Base-by-base conservation (phyloP, 2,797 vertebrate species). In the Anguilla marmorata region DNA sequence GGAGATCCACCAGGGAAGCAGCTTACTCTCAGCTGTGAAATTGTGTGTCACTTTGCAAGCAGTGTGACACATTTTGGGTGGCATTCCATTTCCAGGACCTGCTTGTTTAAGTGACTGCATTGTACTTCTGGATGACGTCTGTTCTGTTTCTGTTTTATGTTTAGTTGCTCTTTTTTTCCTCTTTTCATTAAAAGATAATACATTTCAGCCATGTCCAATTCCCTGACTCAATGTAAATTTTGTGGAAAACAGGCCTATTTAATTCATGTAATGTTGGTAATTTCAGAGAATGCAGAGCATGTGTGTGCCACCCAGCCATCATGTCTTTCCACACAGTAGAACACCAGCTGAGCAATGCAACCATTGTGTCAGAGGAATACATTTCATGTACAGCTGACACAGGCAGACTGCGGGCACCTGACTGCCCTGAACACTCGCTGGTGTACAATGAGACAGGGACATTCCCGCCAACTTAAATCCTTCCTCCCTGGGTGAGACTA, bases 21-120 rank as follows among this genome's bases (percentile, higher is more conserved):
- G 79, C 45, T 48, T 48, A 82, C 45, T 82, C 79, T 50, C 79
- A 82, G 79, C 79, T 82, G 79, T 82, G 79, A 82, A 82, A 82
- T 48, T 50, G 37, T 76, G 74, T 76, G 74, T 41, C 74, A 76
- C 37, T 76, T 21, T 41, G 45, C 79, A 33, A 82, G 45, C 41
- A 24, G 21, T 9, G 76, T 45, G 79, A 50, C 79, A 82, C 45
- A 45, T 82, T 50, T 82, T 50, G 79, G 33, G 41, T 82, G 41
- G 21, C 41, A 82, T n/a, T 14, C 79, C 6, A 21, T 50, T 82
- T 50, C 45, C 79, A 0, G 21, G 9, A 7, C 45, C n/a, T 82
- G 21, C 79, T 50, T 48, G 41, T 80, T 50, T 48, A 48, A 48
- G 45, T 21, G 79, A 50, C 27, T n/a, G 21, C 21, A 82, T 24